Base-by-base conservation (phyloP, 37 sponge, comb jelly and placozoan genomes). In the Chondrosia reniformis region DNA sequence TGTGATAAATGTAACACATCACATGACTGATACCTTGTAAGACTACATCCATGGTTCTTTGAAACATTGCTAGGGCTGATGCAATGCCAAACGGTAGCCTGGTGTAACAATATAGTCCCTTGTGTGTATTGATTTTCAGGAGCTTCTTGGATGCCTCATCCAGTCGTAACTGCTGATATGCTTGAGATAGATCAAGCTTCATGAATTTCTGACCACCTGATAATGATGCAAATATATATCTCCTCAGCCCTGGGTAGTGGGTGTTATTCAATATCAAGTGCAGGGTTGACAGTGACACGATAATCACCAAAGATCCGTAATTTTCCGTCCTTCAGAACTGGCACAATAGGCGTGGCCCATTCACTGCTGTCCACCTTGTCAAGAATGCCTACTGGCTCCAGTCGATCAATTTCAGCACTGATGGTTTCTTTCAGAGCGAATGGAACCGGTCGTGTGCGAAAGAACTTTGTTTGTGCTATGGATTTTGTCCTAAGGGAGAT, bases 221-320 rank as follows among this genome's bases (percentile, higher is more conserved):
- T 49, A 59, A 13, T 7, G 61, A 59, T 13, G 61, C 61, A 59
- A 59, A 59, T 25, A n/a, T n/a, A n/a, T n/a, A 61, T 59, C 45
- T 79, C 79, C 32, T 79, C 79, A 9, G 52, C 32, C 15, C 27
- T 61, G 6, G 79, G 79, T 46, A 79, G 32, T 3, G 65, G 79
- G 24, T 79, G 62, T 9, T 63, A 27, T 27, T 63, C 62, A 17
- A 62, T 40, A 25, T 58, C 66, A 4, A 79, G 65, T 39, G 43
- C 12, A 12, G 79, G 79, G 62, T 79, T 63, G 10, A 79, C 45
- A 4, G 64, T 57, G 6, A 36, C 79, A 25, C 38, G 19, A 46
- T 79, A 79, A 37, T 79, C 79, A n/a, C 79, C 79, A 62, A 64
- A 79, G 25, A 79, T 63, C 33, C 66, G 64, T 13, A 79, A 10